Base-by-base conservation (phyloP, 1,140 invertebrate species). In the Drosophila murphyi region DNA sequence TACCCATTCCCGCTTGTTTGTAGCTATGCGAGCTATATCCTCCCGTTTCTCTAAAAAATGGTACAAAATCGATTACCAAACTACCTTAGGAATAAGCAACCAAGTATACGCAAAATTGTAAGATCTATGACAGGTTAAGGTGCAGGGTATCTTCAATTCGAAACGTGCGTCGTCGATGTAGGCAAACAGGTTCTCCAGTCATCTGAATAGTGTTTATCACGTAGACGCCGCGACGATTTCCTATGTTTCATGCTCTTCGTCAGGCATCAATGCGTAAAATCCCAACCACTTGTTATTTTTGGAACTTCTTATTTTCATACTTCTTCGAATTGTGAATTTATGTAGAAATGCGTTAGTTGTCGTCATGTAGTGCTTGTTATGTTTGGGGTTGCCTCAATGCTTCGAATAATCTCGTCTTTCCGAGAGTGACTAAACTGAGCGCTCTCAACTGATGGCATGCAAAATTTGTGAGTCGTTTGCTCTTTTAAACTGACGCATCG, bases 161-260 rank as follows among this genome's bases (percentile, higher is more conserved):
- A 57, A 54, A 52, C 54, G 59, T 59, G 28, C 29, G 39, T 47
- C 10, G 48, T 4, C 12, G 7, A 34, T 34, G 60, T 50, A 34
- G 41, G 41, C 12, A 56, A 64, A 65, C 62, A 12, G 51, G 68
- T 71, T 71, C 5, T 32, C 4, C 34, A 5, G 57, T 8, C 28
- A 39, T n/a, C 48, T 43, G 20, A 41, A 41, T 41, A 28, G 8
- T 41, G 52, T 4, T 8, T 31, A 20, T 54, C 3, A 8, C 31
- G 7, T 45, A 34, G 29, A n/a, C 60, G 55, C 55, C 55, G 43
- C 50, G 71, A 68, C 71, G 55, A 60, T 67, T 67, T 55, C 60
- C 63, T 68, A 73, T n/a, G 68, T 60, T 54, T 28, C 50, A 31
- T 10, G 20, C 34, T 65, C n/a, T 47, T 72, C 51, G 52, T 72